Evolutionary conservation across 2,113 vertebrate species (phyloP).

Genomic region (Mustela nigripes): DNA sequence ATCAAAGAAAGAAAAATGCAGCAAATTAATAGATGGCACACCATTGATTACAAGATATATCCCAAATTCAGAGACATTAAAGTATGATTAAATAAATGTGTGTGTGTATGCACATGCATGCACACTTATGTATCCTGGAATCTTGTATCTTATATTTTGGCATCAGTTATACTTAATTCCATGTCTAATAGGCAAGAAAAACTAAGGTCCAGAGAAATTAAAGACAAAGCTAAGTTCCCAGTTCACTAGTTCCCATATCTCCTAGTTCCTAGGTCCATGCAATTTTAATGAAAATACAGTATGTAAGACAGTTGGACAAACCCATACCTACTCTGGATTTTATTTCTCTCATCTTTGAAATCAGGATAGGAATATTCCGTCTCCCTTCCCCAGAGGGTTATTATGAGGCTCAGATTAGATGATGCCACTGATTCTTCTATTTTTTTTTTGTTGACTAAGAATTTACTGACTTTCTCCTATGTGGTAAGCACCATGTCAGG

Average conservation of each 20-base stretch:
- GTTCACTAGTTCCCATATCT: not conserved
- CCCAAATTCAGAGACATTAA: not conserved
- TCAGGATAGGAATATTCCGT: not conserved
- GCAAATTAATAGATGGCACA: not conserved
- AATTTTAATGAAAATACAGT: not conserved
- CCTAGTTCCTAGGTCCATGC: not conserved
- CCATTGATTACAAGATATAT: not conserved
- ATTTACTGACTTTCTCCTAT: not conserved
- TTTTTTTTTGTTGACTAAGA: not conserved
- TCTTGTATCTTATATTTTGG: not conserved
- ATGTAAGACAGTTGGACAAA: not conserved
- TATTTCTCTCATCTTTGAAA: not conserved
- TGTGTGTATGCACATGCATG: fast-evolving
- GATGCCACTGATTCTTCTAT: not conserved
- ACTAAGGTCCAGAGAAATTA: not conserved
- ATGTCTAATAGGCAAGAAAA: not conserved
- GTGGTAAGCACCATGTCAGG: not conserved
- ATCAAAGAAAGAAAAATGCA: not conserved
- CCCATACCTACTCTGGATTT: not conserved
- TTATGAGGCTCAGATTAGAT: not conserved
- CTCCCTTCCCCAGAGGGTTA: not conserved
- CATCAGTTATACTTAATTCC: not conserved
- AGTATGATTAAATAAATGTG: not conserved
- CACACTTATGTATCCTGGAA: not conserved
- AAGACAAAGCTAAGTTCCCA: constrained; percentile 2